These are phyloP conservation scores for Theretra japonica DNA, from an alignment of 2,888 invertebrate species.

Conservation along the genomic window DNA sequence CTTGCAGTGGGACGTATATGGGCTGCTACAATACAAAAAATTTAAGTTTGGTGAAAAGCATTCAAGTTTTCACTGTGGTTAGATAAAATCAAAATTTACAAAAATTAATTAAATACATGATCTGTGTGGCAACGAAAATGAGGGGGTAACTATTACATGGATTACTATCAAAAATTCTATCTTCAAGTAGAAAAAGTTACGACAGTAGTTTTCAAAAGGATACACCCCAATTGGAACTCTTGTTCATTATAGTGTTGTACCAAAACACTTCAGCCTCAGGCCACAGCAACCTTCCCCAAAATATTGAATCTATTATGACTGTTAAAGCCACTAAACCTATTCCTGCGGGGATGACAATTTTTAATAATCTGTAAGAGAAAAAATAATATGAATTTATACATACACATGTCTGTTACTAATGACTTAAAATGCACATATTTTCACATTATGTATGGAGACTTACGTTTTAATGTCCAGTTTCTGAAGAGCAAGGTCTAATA, in stretches of 20 bases:
- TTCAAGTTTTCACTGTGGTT: too few species aligned
- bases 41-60: too few species aligned
- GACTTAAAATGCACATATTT: neutral
- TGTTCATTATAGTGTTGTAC: conserved; percentile 97
- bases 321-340: conserved; percentile 88
- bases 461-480: conserved; percentile 83
- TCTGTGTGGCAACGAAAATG: too few species aligned
- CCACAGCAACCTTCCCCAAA: conserved; percentile 96
- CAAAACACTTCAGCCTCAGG: conserved; percentile 99
- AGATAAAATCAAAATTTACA: too few species aligned
- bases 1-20: too few species aligned
- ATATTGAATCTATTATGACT: conserved; percentile 93
- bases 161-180: too few species aligned
- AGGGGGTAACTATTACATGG: too few species aligned
- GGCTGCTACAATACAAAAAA: too few species aligned
- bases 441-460: conserved; percentile 41
- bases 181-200: neutral
- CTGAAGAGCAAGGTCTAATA: conserved; percentile 90
- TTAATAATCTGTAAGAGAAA: conserved; percentile 85
- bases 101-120: too few species aligned
- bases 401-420: neutral
- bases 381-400: conserved; percentile 1
- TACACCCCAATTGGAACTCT: conserved; percentile 98
- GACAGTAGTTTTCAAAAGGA: conserved; percentile 85
- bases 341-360: conserved; percentile 89